These are phyloP conservation scores for Butorides virescens DNA, from an alignment of 2,113 vertebrate genomes.

Conservation along the genomic window DNA sequence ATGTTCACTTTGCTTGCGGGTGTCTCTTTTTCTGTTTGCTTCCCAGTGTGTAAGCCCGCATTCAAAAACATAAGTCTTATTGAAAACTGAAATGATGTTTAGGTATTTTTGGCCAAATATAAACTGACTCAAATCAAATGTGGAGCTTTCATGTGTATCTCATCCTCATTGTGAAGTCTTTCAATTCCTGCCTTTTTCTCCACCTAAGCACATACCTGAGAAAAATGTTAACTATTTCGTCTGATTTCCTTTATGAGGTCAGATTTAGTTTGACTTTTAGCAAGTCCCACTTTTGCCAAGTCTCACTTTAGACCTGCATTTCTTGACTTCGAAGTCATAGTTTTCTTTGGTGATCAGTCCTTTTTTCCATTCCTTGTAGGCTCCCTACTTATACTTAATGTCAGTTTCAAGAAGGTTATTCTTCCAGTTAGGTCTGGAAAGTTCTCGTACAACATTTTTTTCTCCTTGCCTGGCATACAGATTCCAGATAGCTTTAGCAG, in stretches of 20 bases:
- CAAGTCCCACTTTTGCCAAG: not conserved
- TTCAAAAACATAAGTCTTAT: not conserved
- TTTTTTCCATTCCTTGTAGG: slow-evolving; percentile 32
- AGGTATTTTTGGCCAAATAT: not conserved
- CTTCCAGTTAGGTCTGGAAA: slow-evolving; percentile 46
- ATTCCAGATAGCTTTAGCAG: slow-evolving; percentile 63
- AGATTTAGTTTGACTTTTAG: not conserved
- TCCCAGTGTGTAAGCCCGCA: not conserved
- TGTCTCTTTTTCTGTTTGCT: not conserved
- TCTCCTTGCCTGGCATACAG: slow-evolving; percentile 11
- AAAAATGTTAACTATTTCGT: not conserved
- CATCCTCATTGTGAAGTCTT: not conserved
- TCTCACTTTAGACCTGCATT: slow-evolving; percentile 2
- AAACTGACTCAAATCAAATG: not conserved
- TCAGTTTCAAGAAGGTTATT: slow-evolving; percentile 48
- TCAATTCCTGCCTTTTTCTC: not conserved
- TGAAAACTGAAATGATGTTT: not conserved
- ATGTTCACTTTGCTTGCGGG: not conserved
- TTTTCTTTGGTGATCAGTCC: slow-evolving; percentile 37
- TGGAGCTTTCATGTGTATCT: not conserved
- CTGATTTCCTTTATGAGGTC: not conserved
- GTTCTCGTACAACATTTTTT: not conserved
- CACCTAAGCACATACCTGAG: not conserved
- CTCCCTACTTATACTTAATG: not conserved
- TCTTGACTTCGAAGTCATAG: slow-evolving; percentile 24